Evolutionary conservation across 2,888 invertebrate species (phyloP), one percentile per base, ranked within the genome.

Genomic region (Lithophane socia): DNA sequence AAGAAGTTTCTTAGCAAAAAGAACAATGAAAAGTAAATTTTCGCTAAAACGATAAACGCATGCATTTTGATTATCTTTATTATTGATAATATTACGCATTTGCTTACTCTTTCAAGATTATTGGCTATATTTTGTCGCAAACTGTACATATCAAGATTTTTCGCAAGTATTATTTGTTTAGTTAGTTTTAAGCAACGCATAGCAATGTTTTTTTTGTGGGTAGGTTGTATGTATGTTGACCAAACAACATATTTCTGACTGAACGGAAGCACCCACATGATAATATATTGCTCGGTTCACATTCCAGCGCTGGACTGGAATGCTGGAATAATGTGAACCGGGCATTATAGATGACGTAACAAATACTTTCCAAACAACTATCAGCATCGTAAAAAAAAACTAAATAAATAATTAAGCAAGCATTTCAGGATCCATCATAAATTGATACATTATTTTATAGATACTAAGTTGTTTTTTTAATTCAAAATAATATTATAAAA

Each of bases 1-100:
- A n/a, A n/a, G n/a, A n/a, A n/a, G n/a, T n/a, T n/a, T n/a, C n/a
- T n/a, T n/a, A n/a, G n/a, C n/a, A n/a, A n/a, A n/a, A 61, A 44
- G 16, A 29, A 44, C n/a, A 24, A 52, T 13, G 16, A 42, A 5
- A 42, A n/a, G 24, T 58, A 29, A 37, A 64, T 47, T 49, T 18
- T 79, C 77, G 69, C 77, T 66, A 37, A 42, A 77, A 49, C 77
- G 54, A 77, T 65, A 68, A 72, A 21, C 37, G 16, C n/a, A 56
- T 10, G 63, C 58, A 67, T 54, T 78, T 65, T 56, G 47, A 83
- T 82, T 71, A 77, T 83, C 54, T 73, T 44, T 78, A 65, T 64
- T 78, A 63, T 58, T 63, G 37, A 67, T 54, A 60, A 63, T 7
- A 37, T 44, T 60, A 63, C 16, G n/a, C 63, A 24, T 80, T 49